phyloP scores from a whole-genome alignment of 2,888 invertebrate genomes.

The Hirtodrosophila trivittata region DNA sequence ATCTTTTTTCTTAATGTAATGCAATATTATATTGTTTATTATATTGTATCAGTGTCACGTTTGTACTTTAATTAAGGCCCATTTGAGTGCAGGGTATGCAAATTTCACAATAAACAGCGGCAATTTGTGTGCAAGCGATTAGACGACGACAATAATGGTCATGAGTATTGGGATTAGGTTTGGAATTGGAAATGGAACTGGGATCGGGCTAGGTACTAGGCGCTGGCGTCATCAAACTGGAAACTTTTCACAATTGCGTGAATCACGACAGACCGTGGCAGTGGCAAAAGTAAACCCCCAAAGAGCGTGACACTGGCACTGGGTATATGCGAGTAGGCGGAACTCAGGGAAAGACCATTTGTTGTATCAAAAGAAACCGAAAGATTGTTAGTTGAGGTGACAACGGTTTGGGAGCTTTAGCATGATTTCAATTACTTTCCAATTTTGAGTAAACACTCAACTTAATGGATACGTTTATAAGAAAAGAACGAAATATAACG shows the following conservation, averaged over 20 bases:
- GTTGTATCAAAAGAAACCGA: conserved; percentile 17
- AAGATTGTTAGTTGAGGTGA: conserved; percentile 32
- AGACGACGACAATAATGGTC: conserved; percentile 28
- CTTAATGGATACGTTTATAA: neutral
- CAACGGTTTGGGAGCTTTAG: conserved; percentile 4
- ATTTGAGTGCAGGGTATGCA: conserved; percentile 15
- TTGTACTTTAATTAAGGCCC: no score
- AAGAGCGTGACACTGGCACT: conserved; percentile 37
- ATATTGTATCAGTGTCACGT: no score
- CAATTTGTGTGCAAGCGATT: conserved; percentile 67
- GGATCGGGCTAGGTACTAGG: conserved; percentile 19
- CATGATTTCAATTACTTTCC: conserved; percentile 47
- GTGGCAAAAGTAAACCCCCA: conserved; percentile 1
- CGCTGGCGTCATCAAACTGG: conserved; percentile 38
- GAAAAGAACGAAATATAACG: neutral
- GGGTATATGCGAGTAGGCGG: conserved; percentile 16
- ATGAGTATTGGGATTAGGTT: conserved; percentile 5
- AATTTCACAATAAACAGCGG: conserved; percentile 25
- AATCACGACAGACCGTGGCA: conserved; percentile 55
- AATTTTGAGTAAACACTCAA: conserved; percentile 3
- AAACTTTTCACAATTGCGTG: conserved; percentile 51
- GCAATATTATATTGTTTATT: no score
- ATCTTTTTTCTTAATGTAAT: no score
- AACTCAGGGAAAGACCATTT: conserved; percentile 8
- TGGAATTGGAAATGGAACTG: neutral